Conservation (phyloP, 2,113 vertebrate genomes). For the Pycnonotus jocosus region DNA sequence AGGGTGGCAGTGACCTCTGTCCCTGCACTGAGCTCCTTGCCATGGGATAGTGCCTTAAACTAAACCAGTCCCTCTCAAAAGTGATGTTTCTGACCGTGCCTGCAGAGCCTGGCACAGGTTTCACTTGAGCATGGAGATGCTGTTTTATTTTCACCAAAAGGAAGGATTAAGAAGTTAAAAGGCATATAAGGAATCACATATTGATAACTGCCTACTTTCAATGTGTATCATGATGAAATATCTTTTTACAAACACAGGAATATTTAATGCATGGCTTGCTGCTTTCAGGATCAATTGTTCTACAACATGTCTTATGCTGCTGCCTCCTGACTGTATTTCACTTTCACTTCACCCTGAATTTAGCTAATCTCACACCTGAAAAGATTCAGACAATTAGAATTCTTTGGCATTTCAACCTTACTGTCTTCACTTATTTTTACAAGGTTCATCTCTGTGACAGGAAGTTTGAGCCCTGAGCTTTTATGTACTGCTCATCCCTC, state of each 20-base stretch:
- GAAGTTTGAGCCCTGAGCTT: neutral
- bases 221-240: neutral
- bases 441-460: neutral
- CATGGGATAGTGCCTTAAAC: neutral
- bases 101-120: neutral
- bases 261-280: neutral
- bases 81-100: rapidly evolving
- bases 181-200: neutral
- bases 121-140: neutral
- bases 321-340: neutral
- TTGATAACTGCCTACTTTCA: neutral
- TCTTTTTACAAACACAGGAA: neutral
- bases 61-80: neutral
- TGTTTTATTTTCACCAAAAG: neutral
- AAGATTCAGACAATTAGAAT: neutral
- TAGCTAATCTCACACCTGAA: neutral
- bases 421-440: neutral
- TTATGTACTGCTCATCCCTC: neutral
- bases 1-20: neutral
- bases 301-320: neutral
- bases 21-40: neutral
- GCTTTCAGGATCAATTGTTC: neutral
- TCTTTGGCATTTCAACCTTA: neutral
- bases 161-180: neutral
- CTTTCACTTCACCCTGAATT: neutral